Conservation (phyloP, 2,888 invertebrate genomes). For the Sceliomorpha sp. region DNA sequence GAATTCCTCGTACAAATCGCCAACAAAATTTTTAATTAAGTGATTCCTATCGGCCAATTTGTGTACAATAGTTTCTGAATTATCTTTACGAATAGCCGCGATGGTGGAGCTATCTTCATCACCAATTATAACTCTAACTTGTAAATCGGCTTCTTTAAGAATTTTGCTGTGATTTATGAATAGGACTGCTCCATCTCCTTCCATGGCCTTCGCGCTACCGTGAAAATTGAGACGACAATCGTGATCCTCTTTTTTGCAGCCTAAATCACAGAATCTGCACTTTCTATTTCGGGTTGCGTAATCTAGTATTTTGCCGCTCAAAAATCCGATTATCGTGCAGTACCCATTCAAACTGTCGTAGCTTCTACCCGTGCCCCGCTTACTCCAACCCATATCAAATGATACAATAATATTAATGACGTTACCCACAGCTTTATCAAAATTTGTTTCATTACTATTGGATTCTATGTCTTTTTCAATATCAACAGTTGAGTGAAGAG, state of each 20-base stretch:
- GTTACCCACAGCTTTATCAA: neutral
- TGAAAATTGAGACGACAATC: conserved; percentile 61
- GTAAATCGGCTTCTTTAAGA: neutral
- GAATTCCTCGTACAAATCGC: conserved; percentile 51
- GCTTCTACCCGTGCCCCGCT: conserved; percentile 53
- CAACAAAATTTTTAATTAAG: conserved; percentile 46
- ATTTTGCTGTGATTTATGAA: neutral
- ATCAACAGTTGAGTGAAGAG: neutral
- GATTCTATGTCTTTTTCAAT: too few species aligned
- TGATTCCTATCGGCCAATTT: conserved; percentile 56
- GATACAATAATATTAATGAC: too few species aligned
- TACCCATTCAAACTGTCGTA: conserved; percentile 60
- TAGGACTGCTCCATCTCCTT: conserved; percentile 16
- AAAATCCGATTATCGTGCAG: conserved; percentile 57
- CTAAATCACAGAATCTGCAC: conserved; percentile 54
- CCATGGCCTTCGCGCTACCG: conserved; percentile 65
- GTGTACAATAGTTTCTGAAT: conserved; percentile 26
- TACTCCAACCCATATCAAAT: conserved; percentile 63
- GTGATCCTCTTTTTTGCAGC: conserved; percentile 52
- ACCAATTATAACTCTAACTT: conserved; percentile 52
- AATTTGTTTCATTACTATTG: conserved; percentile 7
- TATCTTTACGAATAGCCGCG: conserved; percentile 41
- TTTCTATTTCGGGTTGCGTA: conserved; percentile 54
- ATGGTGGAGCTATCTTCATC: conserved; percentile 61
- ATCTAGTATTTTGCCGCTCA: conserved; percentile 56